A percentile compares a stretch with the other conserved stretches of the same genome.
Conservation (phyloP, 1,140 invertebrate genomes). For the Acromyrmex heyeri region DNA sequence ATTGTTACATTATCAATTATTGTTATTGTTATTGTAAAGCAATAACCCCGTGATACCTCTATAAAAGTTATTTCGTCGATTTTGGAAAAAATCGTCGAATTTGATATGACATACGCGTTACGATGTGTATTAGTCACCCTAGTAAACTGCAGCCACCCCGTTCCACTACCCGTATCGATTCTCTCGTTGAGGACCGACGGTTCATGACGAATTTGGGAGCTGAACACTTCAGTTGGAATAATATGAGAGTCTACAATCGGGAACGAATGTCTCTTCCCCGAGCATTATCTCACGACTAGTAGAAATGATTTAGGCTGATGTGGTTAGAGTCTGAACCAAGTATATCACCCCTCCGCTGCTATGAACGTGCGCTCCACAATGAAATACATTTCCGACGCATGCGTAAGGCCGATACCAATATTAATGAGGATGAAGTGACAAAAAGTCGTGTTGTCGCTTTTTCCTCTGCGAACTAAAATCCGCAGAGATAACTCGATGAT, state of each 20-base stretch:
- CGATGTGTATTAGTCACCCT: not conserved
- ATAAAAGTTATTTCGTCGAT: not conserved
- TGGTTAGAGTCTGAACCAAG: not conserved
- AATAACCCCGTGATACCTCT: not conserved
- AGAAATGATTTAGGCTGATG: not conserved
- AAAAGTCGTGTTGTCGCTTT: not conserved
- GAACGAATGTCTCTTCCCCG: not conserved
- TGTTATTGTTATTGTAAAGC: not conserved
- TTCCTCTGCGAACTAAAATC: not conserved
- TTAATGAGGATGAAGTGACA: not conserved
- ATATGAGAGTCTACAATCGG: not conserved
- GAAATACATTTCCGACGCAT: constrained; percentile 25
- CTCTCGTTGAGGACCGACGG: not conserved
- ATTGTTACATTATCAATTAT: not conserved
- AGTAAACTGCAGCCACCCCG: not conserved
- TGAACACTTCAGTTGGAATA: not conserved
- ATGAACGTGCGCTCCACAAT: not conserved
- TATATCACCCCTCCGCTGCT: constrained; percentile 8
- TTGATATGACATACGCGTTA: constrained; percentile 11
- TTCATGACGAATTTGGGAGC: not conserved
- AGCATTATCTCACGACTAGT: constrained; percentile 28
- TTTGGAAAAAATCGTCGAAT: not conserved
- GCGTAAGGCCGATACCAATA: constrained; percentile 15
- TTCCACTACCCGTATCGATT: constrained; percentile 34
- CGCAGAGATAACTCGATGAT: not conserved